A percentile compares a stretch with the other conserved stretches of the same genome.
Conservation (phyloP, 2,797 vertebrate genomes). For the Anguilla pacifica region DNA sequence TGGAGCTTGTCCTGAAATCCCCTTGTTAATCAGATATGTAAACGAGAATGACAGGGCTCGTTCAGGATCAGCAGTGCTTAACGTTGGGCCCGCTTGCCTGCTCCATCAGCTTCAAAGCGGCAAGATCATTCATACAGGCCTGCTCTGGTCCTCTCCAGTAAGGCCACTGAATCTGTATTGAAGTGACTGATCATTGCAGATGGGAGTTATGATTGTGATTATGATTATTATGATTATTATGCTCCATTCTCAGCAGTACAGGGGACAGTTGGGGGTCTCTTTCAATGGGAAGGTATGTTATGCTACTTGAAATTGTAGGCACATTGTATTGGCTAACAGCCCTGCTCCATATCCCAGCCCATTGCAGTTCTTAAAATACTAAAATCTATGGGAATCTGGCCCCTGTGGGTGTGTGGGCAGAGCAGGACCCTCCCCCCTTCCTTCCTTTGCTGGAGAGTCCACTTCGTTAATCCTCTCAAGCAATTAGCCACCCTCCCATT, state of each 20-base stretch:
- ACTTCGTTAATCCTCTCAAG: slow-evolving; percentile 60
- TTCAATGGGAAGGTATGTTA: neutral
- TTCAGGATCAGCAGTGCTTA: neutral
- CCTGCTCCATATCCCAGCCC: neutral
- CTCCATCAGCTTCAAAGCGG: neutral
- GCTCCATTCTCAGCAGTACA: neutral
- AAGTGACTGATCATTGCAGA: neutral
- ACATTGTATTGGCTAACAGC: neutral
- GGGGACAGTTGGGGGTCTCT: neutral
- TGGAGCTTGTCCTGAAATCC: neutral
- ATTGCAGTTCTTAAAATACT: neutral
- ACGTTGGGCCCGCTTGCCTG: neutral
- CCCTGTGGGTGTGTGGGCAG: neutral
- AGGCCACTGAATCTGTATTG: neutral
- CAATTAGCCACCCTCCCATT: slow-evolving; percentile 47
- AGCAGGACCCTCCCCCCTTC: neutral
- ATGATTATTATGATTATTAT: too few relatives aligned
- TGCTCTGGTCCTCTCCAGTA: neutral
- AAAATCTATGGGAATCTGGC: neutral
- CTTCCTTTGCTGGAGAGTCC: slow-evolving; percentile 35
- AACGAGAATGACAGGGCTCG: neutral
- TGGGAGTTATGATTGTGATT: neutral
- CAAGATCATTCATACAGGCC: neutral
- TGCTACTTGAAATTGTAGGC: neutral
- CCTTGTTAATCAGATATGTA: neutral